These are phyloP conservation scores for Nerophis lumbriciformis DNA, from an alignment of 2,113 vertebrate species.

Conservation along the genomic window DNA sequence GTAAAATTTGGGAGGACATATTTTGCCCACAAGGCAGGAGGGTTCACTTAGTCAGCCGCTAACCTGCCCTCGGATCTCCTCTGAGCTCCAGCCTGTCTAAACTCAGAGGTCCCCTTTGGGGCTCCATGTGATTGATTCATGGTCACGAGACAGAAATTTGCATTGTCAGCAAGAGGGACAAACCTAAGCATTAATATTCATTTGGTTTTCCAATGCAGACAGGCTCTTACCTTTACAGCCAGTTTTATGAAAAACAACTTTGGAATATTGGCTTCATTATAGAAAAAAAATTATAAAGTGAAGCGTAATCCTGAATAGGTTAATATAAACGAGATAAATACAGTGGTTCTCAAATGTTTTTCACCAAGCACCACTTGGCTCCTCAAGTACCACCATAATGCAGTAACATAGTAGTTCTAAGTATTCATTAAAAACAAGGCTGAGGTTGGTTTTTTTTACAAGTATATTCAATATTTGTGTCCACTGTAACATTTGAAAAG, in stretches of 20 bases:
- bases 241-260: constrained; percentile 26
- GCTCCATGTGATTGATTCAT: constrained; percentile 22
- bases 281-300: background rate
- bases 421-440: no score
- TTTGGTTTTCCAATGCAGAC: background rate
- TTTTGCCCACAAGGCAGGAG: constrained; percentile 22
- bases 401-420: no score
- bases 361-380: no score
- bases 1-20: constrained; percentile 10
- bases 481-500: no score
- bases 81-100: constrained; percentile 17
- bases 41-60: constrained; percentile 32
- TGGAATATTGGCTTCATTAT: background rate
- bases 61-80: constrained; percentile 24
- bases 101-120: constrained; percentile 22
- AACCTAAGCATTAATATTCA: background rate
- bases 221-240: background rate
- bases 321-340: no score
- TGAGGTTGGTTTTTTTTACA: no score
- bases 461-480: no score
- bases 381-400: no score
- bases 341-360: no score
- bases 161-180: constrained; percentile 2
- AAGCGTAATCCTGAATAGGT: no score
- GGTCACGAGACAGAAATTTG: constrained; percentile 18